Base-by-base conservation (phyloP, 2,797 vertebrate genomes). In the Amphiprion clarkii region DNA sequence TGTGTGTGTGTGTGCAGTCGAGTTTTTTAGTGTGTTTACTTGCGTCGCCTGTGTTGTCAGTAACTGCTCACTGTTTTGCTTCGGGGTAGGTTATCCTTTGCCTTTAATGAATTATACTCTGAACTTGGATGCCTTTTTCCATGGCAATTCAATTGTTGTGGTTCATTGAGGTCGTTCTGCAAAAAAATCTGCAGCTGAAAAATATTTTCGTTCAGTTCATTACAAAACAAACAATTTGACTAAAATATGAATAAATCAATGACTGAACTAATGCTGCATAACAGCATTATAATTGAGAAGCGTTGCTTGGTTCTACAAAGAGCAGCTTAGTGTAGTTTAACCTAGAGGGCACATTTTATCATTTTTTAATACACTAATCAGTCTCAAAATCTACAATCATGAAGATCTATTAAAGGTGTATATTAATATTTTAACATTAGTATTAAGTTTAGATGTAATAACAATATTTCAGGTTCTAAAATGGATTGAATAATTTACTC, bases 31-130 rank as follows among this genome's bases (percentile, higher is more conserved):
- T 53, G 25, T 62, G 14, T 49, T 17, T 56, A 13, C 48, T 61
- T 62, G 33, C 17, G 48, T 71, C 27, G 39, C 17, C 11, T 29
- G 21, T 57, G 52, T 40, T 67, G 36, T 49, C 27, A 36, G 57
- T 17, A 52, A 58, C 51, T 51, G 27, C 23, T 9, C 53, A 58
- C 63, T 71, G 57, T 81, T 67, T 46, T 62, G 53, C 65, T 62
- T 44, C 27, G 62, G 62, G 69, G 48, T 56, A 66, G 57, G 56
- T 65, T 76, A 60, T 67, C 4, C 63, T 61, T 55, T 64, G 58
- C 17, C 9, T 71, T 66, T 60, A 53, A 54, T 66, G 4, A 65
- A 66, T 42, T 58, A 39, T 7, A 46, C 54, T 13, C 21, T 51
- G 21, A 44, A 46, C 13, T 59, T 4, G 13, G 6, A 58, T 13